Evolutionary conservation across 2,113 vertebrate genomes (phyloP), one percentile per base, ranked within the genome.

Genomic region (human (Homo sapiens)): DNA sequence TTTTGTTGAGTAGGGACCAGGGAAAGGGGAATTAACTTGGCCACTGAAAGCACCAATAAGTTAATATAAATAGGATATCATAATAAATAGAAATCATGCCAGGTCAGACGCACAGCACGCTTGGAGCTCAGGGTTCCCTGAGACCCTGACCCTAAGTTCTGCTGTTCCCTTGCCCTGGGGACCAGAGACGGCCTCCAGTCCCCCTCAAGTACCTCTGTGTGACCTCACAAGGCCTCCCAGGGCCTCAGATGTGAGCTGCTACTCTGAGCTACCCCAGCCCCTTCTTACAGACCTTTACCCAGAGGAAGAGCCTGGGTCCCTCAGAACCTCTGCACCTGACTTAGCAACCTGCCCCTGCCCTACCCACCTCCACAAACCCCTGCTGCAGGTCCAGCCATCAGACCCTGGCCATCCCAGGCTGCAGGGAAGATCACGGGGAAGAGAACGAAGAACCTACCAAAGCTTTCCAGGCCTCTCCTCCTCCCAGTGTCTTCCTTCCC

Each of bases 21-120:
- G 66, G 89, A 80, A 93, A 52, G 76, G 90, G 40, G 45, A 57
- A 72, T 72, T 93, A 92, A 96, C 57, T 86, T 95, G 95, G 97
- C 90, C 91, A 92, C 79, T 35, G 48, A 95, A 97, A 98, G 97
- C 98, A 98, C 98, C 98, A 98, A 98, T 98, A 98, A 98, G 97
- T 98, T 98, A 98, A 98, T 94, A 98, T 98, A 98, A 98, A 98
- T 98, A 98, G 95, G 85, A 89, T 61, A 95, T 93, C 61, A 96
- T 95, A 98, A 98, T 98, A 98, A 98, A 98, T 98, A 98, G 97
- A 97, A 90, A 50, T 78, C 18, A 45, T 50, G 55, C 82, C 52
- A 70, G 59, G 38, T 93, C 80, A 78, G 27, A 81, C 92, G 70
- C 91, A 48, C 50, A 70, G 97, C 72, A 73, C 66, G 66, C 90